Base-by-base conservation (phyloP, 2,888 invertebrate genomes). In the Cryptus viduatorius region DNA sequence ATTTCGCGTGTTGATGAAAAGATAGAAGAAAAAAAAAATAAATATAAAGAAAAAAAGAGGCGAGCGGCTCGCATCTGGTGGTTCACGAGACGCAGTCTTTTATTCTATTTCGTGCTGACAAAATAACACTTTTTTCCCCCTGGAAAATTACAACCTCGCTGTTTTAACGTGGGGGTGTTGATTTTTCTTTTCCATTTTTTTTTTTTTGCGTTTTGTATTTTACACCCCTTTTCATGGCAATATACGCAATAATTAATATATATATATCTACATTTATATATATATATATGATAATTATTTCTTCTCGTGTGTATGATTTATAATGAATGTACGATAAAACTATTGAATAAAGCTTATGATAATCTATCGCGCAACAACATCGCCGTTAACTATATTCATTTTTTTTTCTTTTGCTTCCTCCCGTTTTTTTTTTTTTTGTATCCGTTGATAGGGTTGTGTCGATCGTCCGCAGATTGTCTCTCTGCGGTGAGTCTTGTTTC, bases 321-420 rank as follows among this genome's bases (percentile, higher is more conserved):
- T 91, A 88, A 90, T 91, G 89, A 89, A 91, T 90, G 87, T 92
- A 90, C 79, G 88, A 86, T 85, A 90, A 89, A 88, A 87, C 82
- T 89, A 89, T 31, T 86, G 87, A 90, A 89, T 90, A 92, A 92
- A 91, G 87, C 85, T 90, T 90, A 89, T 65, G 87, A 88, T 88
- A 90, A 78, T 88, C 82, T 84, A 89, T 79, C 75, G 75, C 65
- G 79, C 82, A 84, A 82, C 61, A 79, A 82, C 56, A 75, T 65
- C 44, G 79, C 61, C 59, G 79, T 73, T 64, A 75, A 75, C 82
- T 76, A 64, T 31, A 69, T 82, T 46, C 31, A 61, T 48, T 61
- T 61, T n/a, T 16, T 59, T 19, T 73, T 59, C 42, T 37, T 56
- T 42, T 59, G 61, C 46, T 16, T 19, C 29, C 77, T 16, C 7